Percentiles rank a stretch among this genome's conserved stretches.
Evolutionary conservation across 2,113 vertebrate species (phyloP).

Genomic region (Genyomyrus donnyi): DNA sequence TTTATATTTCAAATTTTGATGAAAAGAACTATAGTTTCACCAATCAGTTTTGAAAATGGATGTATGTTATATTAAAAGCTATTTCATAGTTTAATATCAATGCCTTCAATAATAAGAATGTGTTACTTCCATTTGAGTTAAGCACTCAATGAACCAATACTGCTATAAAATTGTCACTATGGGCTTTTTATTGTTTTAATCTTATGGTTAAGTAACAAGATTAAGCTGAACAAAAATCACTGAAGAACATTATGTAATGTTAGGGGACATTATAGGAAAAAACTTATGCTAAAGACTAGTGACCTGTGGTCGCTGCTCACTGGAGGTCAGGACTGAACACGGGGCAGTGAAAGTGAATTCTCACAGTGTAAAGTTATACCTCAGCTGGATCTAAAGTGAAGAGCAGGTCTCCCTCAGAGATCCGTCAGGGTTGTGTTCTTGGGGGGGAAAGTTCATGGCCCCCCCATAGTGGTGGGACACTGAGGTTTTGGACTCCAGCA

Average conservation of each 20-base stretch:
- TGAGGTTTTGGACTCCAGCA: neutral
- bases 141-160: neutral
- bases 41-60: neutral
- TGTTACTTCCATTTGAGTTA: neutral
- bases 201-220: neutral
- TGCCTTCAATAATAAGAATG: neutral
- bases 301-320: neutral
- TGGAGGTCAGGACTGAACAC: neutral
- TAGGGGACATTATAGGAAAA: neutral
- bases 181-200: neutral
- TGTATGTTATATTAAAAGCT: neutral
- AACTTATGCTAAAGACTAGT: neutral
- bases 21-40: neutral
- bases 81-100: neutral
- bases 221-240: neutral
- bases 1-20: neutral
- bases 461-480: neutral
- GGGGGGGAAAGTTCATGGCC: neutral
- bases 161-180: neutral
- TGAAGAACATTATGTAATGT: neutral
- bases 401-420: neutral
- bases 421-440: neutral
- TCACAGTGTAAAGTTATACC: neutral
- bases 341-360: neutral
- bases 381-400: neutral